Base-by-base conservation (phyloP, 2,888 invertebrate species). In the Therioaphis trifolii region DNA sequence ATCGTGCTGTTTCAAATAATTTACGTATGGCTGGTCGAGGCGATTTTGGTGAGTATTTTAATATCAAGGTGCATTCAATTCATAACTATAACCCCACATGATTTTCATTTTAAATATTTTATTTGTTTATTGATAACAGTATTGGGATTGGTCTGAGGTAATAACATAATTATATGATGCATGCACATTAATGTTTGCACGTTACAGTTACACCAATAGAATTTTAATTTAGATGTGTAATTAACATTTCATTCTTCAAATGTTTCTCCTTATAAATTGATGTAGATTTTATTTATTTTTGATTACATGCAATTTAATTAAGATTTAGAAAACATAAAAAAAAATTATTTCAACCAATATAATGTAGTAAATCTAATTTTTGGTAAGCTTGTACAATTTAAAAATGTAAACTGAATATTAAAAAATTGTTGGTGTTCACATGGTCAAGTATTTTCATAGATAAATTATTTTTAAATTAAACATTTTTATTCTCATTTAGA, bases 61-160 rank as follows among this genome's bases (percentile, higher is more conserved):
- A 21, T 40, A 40, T 49, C 27, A 3, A 46, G 11, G 1, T 61
- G 4, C 11, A 29, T n/a, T 49, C 35, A 35, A 72, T 52, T 29
- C 24, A 46, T 24, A 58, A 61, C 49, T 40, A 21, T 77, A 68
- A 78, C 49, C n/a, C 29, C 52, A 55, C 18, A 72, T 72, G 49
- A 80, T 61, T 80, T 72, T 58, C 5, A 72, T 74, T 61, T 72
- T 80, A 12, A 79, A 74, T 52, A 82, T 82, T 82, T 72, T 82
- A 66, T 82, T 82, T 82, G 82, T 82, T 82, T 74, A 82, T 82
- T 82, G 80, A 74, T 74, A 82, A 74, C 82, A 82, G 82, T 82
- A 72, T 63, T 82, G 61, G 82, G 74, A 82, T 82, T 82, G 63
- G 82, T 82, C 72, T 82, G 82, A 82, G 82, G 82, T 82, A 82